A percentile compares a stretch with the other conserved stretches of the same genome.
Conservation (phyloP, 2,797 vertebrate species). For the Ctenopoma kingsleyae region DNA sequence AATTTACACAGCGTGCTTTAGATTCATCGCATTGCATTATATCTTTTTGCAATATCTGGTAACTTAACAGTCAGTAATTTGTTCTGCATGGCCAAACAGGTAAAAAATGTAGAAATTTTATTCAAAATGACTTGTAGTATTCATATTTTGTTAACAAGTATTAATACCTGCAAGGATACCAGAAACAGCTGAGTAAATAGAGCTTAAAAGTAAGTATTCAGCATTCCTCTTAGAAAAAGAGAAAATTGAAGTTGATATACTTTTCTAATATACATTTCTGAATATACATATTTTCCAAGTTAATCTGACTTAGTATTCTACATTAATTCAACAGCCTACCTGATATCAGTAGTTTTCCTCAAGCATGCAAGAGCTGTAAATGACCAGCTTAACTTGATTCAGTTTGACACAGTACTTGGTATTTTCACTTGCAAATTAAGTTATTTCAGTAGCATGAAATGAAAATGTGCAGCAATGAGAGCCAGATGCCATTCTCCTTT, state of each 20-base stretch:
- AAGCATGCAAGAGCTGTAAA: neutral
- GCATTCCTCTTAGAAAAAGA: too few relatives aligned
- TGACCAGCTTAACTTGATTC: neutral
- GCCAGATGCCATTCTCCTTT: neutral
- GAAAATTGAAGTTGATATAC: too few relatives aligned
- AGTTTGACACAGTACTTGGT: neutral
- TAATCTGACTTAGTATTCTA: neutral
- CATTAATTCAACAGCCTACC: neutral
- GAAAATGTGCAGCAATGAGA: neutral
- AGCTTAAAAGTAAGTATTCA: neutral
- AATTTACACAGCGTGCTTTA: neutral
- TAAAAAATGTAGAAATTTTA: too few relatives aligned
- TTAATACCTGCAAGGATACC: too few relatives aligned
- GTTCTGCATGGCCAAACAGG: neutral
- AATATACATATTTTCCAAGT: too few relatives aligned
- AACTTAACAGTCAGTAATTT: neutral
- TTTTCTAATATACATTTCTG: too few relatives aligned
- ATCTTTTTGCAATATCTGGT: neutral
- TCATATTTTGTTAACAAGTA: neutral
- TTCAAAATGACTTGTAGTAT: too few relatives aligned
- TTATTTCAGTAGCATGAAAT: neutral
- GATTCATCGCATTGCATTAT: neutral
- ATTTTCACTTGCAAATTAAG: too few relatives aligned
- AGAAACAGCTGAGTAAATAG: neutral
- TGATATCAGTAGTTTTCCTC: neutral